Conservation (phyloP, 2,888 invertebrate species). For the Coleophora deauratella region DNA sequence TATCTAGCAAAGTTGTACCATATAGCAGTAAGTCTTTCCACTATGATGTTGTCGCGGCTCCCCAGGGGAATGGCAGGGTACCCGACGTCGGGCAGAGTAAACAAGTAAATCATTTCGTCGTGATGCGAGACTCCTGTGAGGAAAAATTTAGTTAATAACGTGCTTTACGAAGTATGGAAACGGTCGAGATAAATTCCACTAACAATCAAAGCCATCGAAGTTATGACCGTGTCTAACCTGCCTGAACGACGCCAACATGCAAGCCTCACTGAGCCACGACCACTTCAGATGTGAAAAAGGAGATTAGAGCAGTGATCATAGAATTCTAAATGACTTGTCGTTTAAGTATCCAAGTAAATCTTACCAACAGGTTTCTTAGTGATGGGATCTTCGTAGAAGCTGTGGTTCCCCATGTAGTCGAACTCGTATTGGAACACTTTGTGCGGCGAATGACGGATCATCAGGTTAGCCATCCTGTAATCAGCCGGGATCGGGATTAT, state of each 20-base stretch:
- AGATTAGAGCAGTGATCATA: no score
- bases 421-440: constrained; percentile 78
- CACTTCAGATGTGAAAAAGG: no score
- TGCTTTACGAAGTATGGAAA: no score
- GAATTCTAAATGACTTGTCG: no score
- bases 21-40: constrained; percentile 51
- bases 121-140: constrained; percentile 51
- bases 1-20: constrained; percentile 62
- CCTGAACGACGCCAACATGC: no score
- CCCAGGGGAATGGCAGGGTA: constrained; percentile 52
- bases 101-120: constrained; percentile 68
- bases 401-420: constrained; percentile 75
- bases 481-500: no score
- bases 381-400: constrained; percentile 68
- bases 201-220: no score
- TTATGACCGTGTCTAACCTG: no score
- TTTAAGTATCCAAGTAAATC: constrained; percentile 7
- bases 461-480: constrained; percentile 69
- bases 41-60: constrained; percentile 48
- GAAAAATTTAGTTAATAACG: no score
- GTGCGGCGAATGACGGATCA: constrained; percentile 67
- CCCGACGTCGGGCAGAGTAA: constrained; percentile 45
- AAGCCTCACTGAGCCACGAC: no score
- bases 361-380: constrained; percentile 65
- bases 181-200: no score